phyloP scores from a whole-genome alignment of 2,888 invertebrate species.

The Aleiodes testaceus region DNA sequence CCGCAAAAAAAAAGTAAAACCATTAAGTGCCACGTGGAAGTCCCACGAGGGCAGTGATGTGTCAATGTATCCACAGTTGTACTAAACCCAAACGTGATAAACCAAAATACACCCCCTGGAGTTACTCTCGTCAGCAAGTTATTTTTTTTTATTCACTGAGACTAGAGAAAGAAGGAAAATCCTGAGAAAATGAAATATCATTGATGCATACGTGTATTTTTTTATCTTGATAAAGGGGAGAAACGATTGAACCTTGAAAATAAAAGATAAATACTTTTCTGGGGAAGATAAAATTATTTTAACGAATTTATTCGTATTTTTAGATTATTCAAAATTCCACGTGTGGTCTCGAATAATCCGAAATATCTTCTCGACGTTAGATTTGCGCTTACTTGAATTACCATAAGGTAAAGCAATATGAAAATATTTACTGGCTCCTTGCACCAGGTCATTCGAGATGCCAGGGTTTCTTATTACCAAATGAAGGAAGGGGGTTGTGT shows the following conservation, averaged over 20 bases:
- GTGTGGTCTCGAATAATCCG: neutral
- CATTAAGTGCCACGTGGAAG: conserved; percentile 62
- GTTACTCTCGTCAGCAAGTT: conserved; percentile 37
- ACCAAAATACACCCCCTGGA: conserved; percentile 59
- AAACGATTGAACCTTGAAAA: conserved; percentile 40
- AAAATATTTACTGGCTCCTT: conserved; percentile 69
- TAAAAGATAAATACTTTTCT: conserved; percentile 36
- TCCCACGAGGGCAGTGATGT: conserved; percentile 43
- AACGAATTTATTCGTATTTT: too few relatives aligned
- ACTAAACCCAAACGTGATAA: conserved; percentile 70
- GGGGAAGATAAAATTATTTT: conserved; percentile 5
- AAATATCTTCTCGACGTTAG: conserved; percentile 35
- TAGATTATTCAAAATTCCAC: neutral
- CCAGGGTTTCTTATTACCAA: conserved; percentile 67
- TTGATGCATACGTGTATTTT: conserved; percentile 50
- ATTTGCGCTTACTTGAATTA: conserved; percentile 68
- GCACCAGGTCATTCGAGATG: conserved; percentile 68
- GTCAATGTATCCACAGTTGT: conserved; percentile 44
- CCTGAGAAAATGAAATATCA: conserved; percentile 59
- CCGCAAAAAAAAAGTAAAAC: conserved; percentile 66
- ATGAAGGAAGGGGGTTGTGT: conserved; percentile 43
- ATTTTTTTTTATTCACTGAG: conserved; percentile 47
- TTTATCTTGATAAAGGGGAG: conserved; percentile 28
- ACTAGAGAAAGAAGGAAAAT: conserved; percentile 33
- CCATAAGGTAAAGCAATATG: conserved; percentile 68